Base-by-base conservation (phyloP, 1,140 invertebrate genomes). In the Heliconius eleuchia region DNA sequence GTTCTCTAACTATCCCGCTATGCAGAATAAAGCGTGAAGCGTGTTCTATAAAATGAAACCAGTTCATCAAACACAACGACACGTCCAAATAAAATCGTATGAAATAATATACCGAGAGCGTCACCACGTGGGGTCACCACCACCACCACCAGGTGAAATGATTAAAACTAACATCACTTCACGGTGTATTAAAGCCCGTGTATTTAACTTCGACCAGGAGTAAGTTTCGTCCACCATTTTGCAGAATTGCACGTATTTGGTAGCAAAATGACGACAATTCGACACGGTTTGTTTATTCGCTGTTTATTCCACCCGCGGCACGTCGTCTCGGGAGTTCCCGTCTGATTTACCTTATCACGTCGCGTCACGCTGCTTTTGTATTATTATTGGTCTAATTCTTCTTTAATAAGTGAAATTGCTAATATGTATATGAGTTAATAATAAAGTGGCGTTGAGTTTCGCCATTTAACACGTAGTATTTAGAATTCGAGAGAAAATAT, bases 221-320 rank as follows among this genome's bases (percentile, higher is more conserved):
- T 30, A 27, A 66, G 60, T 66, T 4, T 66, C 27, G 55, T 46
- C n/a, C 55, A 19, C 60, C 60, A 66, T 27, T 13, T 11, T 30
- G 60, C 60, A 16, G 60, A 23, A 57, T 57, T 57, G 55, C 55
- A 57, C 55, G 55, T 57, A 57, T 23, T 57, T 23, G 6, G 19
- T 18, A 7, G 55, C 55, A 23, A 18, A 57, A 57, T 23, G 74
- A 34, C 60, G 66, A 39, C 37, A 5, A 9, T 71, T 71, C 39
- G 60, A 60, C 76, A 77, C 76, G 74, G 70, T 76, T 76, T 55
- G 70, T 70, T 70, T 19, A 39, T 76, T 34, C 74, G 34, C n/a
- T 57, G 37, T 76, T 71, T 13, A 42, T 34, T 4, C 30, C 74
- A 70, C 50, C 39, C 27, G 60, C 73, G 34, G 34, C 1, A 37